Evolutionary conservation across 2,888 invertebrate species (phyloP).

Genomic region (Chesias legatella): DNA sequence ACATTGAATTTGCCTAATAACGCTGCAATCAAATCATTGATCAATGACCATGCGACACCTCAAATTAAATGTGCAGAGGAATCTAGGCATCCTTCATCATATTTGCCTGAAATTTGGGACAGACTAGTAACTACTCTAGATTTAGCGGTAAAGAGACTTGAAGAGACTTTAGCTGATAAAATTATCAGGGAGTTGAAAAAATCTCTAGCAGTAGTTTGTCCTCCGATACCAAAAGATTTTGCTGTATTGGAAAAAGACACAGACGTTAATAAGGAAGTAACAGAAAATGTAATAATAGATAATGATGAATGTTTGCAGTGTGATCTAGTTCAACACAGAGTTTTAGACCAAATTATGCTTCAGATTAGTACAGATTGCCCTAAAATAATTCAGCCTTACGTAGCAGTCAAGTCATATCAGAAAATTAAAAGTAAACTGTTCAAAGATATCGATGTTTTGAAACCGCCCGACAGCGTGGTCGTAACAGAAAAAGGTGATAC

Average conservation of each 20-base stretch:
- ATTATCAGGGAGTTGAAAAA: constrained; percentile 50
- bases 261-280: constrained; percentile 12
- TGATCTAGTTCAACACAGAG: constrained; percentile 46
- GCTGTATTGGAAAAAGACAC: constrained; percentile 6
- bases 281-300: constrained; percentile 7
- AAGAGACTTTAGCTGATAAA: constrained; percentile 51
- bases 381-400: constrained; percentile 15
- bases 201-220: constrained; percentile 7
- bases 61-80: constrained; percentile 41
- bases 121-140: constrained; percentile 48
- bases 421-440: constrained; percentile 33
- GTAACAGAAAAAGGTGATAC: constrained; percentile 34
- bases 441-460: constrained; percentile 43
- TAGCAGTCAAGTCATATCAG: constrained; percentile 19
- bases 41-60: constrained; percentile 34
- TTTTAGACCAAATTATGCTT: constrained; percentile 50
- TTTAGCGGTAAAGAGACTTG: constrained; percentile 47
- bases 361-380: constrained; percentile 38
- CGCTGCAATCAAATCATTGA: constrained; percentile 38
- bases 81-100: constrained; percentile 28
- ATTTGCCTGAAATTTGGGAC: constrained; percentile 51
- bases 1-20: constrained; percentile 44
- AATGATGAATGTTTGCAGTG: constrained; percentile 50
- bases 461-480: constrained; percentile 24
- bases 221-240: not conserved